phyloP scores from a whole-genome alignment of 2,113 vertebrate species.

The Entomyzon cyanotis region DNA sequence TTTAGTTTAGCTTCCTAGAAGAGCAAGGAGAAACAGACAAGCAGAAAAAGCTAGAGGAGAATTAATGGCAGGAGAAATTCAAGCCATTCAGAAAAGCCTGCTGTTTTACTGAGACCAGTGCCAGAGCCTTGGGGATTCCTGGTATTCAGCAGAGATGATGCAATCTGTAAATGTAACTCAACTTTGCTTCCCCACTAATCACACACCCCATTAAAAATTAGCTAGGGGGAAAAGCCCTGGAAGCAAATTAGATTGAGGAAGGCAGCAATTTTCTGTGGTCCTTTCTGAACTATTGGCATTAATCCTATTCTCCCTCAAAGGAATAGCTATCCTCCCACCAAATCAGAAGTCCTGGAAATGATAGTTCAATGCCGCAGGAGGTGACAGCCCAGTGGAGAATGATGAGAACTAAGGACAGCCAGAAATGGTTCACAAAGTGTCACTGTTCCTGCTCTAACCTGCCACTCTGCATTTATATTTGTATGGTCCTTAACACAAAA shows the following conservation, averaged over 20 bases:
- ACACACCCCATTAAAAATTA: constrained; percentile 1
- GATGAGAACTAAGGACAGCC: background rate
- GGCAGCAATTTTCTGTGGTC: background rate
- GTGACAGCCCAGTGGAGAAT: constrained; percentile 2
- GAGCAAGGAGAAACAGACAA: constrained; percentile 5
- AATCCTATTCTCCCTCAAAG: background rate
- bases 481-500: background rate
- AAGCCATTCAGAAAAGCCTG: constrained; percentile 26
- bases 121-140: constrained; percentile 15
- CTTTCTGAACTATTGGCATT: background rate
- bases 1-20: background rate
- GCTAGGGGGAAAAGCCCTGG: background rate
- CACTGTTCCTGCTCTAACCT: background rate
- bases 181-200: background rate
- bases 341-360: background rate
- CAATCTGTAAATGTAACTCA: constrained; percentile 4
- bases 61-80: constrained; percentile 8
- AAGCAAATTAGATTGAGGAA: background rate
- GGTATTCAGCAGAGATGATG: constrained; percentile 15
- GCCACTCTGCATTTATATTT: constrained; percentile 16
- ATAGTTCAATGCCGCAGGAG: background rate
- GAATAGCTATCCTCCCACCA: background rate
- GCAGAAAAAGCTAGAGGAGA: constrained; percentile 30
- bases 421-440: constrained; percentile 2
- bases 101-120: background rate